Evolutionary conservation across 2,797 vertebrate species (phyloP).

Genomic region (Ictinia mississippiensis): DNA sequence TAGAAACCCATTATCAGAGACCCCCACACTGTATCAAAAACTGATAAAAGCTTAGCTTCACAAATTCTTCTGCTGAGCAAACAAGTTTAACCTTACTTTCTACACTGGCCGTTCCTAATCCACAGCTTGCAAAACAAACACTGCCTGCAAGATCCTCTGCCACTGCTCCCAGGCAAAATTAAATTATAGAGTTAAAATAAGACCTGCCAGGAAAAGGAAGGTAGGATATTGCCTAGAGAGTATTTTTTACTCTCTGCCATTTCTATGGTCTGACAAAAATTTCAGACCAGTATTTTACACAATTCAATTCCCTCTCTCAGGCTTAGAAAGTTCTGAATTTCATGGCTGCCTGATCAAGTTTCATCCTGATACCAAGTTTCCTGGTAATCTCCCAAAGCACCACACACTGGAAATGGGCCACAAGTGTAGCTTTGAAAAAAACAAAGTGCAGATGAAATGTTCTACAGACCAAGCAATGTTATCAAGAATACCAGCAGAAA

Average conservation of each 20-base stretch:
- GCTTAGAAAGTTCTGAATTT: constrained; percentile 31
- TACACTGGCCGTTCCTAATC: not conserved
- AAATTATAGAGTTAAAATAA: not conserved
- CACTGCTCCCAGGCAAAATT: not conserved
- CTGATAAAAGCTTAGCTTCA: not conserved
- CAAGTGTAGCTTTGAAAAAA: not conserved
- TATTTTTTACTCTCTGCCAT: not conserved
- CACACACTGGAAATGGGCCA: not conserved
- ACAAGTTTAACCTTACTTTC: not conserved
- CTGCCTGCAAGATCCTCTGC: not conserved
- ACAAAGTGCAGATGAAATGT: not conserved
- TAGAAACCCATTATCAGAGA: not conserved
- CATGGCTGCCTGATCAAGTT: not conserved
- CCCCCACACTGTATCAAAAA: not conserved
- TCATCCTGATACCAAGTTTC: not conserved
- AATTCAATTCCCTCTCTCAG: not conserved
- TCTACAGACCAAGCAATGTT: not conserved
- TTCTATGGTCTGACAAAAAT: not conserved
- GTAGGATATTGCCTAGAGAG: not conserved
- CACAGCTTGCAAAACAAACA: not conserved
- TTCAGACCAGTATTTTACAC: not conserved
- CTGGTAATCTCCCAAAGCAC: constrained; percentile 8
- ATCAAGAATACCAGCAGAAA: not conserved
- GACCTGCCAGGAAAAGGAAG: not conserved
- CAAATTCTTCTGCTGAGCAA: not conserved